phyloP scores from a whole-genome alignment of 2,113 vertebrate species.

The Oxygymnocypris stewartii region DNA sequence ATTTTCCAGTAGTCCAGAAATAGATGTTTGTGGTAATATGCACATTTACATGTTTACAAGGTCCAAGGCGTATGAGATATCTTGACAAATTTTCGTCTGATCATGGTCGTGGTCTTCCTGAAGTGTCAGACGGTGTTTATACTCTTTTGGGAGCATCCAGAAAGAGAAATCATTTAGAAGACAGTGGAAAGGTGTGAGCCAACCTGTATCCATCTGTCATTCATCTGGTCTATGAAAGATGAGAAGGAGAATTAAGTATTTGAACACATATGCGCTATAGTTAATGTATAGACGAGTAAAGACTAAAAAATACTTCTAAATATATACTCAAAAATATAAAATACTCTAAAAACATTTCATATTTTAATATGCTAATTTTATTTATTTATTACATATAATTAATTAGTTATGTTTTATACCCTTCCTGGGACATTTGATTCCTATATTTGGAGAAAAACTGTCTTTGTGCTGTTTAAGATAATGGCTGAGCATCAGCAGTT shows the following conservation, averaged over 20 bases:
- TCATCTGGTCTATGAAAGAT: constrained; percentile 20
- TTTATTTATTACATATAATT: too few species aligned
- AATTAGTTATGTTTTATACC: too few species aligned
- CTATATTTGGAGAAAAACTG: too few species aligned
- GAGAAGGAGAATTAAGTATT: background rate
- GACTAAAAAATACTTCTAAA: too few species aligned
- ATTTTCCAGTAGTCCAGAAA: constrained; percentile 26
- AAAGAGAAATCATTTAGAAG: constrained; percentile 7
- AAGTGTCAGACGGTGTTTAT: background rate
- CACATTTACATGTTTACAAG: constrained; percentile 36
- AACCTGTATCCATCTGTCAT: background rate
- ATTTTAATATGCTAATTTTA: too few species aligned
- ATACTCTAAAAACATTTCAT: too few species aligned
- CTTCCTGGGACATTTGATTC: too few species aligned
- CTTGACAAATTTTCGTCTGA: background rate
- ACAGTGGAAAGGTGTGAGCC: constrained; percentile 9
- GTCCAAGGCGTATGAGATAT: background rate
- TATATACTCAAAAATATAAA: too few species aligned
- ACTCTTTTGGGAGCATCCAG: background rate
- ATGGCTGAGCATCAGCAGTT: too few species aligned
- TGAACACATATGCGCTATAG: too few species aligned
- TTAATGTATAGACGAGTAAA: too few species aligned
- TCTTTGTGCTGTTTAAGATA: too few species aligned
- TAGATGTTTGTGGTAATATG: constrained; percentile 19
- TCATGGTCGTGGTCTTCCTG: background rate